Evolutionary conservation across 2,113 vertebrate species (phyloP).

Genomic region (Bufo bufo): DNA sequence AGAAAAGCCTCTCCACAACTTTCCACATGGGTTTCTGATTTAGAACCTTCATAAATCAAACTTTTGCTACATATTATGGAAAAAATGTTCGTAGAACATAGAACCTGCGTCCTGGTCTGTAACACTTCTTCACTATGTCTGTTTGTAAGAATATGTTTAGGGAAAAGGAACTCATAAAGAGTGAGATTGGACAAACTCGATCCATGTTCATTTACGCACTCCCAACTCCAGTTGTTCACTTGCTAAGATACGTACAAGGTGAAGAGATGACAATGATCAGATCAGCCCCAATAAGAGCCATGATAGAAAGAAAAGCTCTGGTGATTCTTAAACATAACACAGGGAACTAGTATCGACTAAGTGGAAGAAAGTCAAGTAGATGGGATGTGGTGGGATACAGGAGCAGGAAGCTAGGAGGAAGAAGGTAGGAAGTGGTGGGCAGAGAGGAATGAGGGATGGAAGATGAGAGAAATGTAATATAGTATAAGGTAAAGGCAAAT

Average conservation of each 20-base stretch:
- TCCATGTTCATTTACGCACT: neutral
- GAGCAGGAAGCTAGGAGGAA: neutral
- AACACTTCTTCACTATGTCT: neutral
- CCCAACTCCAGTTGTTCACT: slow-evolving; percentile 20
- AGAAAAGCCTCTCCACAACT: neutral
- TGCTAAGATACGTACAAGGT: neutral
- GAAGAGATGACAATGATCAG: neutral
- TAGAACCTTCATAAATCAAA: neutral
- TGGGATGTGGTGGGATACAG: neutral
- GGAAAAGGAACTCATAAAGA: neutral
- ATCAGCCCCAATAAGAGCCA: neutral
- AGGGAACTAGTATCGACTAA: slow-evolving; percentile 40
- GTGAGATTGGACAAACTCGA: neutral
- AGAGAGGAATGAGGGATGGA: neutral
- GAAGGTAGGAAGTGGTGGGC: neutral
- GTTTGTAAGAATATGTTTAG: too few species aligned
- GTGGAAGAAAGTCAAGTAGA: slow-evolving; percentile 19
- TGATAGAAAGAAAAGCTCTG: slow-evolving; percentile 36
- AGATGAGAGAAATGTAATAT: neutral
- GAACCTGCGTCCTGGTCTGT: neutral
- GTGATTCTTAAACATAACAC: neutral
- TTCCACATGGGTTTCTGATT: neutral
- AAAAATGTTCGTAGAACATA: neutral
- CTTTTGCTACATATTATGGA: neutral
- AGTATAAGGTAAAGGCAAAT: neutral